Conservation (phyloP, 2,888 invertebrate genomes). For the Ischnus inquisitorius region DNA sequence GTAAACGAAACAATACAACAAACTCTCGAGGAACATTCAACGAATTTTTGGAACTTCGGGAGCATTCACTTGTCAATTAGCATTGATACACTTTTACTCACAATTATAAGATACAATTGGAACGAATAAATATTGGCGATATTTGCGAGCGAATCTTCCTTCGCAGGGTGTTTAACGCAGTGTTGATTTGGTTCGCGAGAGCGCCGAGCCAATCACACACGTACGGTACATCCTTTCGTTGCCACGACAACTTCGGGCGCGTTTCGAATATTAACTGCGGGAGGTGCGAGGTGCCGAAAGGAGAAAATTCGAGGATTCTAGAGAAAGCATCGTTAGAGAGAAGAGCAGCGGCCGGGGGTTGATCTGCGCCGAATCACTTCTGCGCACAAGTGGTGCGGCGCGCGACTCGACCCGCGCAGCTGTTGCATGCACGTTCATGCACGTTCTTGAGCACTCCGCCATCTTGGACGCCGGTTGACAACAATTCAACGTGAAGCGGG, state of each 20-base stretch:
- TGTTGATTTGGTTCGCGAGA: conserved; percentile 53
- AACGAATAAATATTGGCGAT: conserved; percentile 36
- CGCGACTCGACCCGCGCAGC: not conserved
- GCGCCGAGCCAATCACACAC: conserved; percentile 47
- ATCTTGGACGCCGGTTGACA: not conserved
- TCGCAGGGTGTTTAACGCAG: conserved; percentile 17
- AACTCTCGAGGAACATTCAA: not conserved
- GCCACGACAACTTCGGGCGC: conserved; percentile 26
- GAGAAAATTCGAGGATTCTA: not conserved
- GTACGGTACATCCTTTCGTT: conserved; percentile 8
- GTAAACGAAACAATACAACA: conserved; percentile 14
- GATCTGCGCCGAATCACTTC: not conserved
- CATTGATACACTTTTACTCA: conserved; percentile 15
- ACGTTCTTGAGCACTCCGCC: not conserved
- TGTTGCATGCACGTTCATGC: no score
- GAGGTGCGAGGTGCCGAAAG: not conserved
- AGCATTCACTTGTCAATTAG: conserved; percentile 14
- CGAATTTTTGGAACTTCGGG: not conserved
- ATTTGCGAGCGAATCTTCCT: conserved; percentile 24
- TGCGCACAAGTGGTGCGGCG: not conserved
- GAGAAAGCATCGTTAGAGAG: not conserved
- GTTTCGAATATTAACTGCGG: not conserved
- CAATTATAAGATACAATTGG: conserved; percentile 32
- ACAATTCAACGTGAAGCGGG: not conserved
- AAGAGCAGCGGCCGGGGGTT: not conserved